phyloP scores from a whole-genome alignment of 2,888 invertebrate species.

The Tanypteryx hageni region DNA sequence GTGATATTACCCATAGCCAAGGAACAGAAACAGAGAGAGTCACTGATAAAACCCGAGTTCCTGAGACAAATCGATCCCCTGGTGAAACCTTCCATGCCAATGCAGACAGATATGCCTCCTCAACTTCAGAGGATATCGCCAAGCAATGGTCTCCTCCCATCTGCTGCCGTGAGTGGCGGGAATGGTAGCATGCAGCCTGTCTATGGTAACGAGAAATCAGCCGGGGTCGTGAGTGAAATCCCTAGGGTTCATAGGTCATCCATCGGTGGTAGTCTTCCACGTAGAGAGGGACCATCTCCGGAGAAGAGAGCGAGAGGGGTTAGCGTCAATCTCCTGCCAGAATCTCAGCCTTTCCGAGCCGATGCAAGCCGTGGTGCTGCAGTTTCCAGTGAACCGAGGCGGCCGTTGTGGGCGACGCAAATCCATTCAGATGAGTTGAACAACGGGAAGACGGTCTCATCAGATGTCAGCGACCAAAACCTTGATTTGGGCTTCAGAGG shows the following conservation, averaged over 20 bases:
- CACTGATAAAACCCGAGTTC: constrained; percentile 74
- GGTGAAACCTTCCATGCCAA: constrained; percentile 65
- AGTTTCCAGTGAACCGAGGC: neutral
- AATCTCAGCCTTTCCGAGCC: constrained; percentile 59
- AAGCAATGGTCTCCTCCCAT: constrained; percentile 39
- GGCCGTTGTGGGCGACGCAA: constrained; percentile 32
- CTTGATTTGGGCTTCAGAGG: constrained; percentile 62
- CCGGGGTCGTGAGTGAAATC: neutral
- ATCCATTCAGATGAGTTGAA: constrained; percentile 37
- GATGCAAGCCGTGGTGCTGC: constrained; percentile 29
- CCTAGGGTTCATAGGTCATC: constrained; percentile 57
- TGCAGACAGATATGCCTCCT: neutral
- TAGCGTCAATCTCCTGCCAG: constrained; percentile 50
- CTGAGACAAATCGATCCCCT: constrained; percentile 65
- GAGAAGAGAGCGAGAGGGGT: constrained; percentile 60
- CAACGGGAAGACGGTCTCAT: constrained; percentile 73
- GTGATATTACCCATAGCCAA: constrained; percentile 49
- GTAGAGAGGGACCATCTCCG: constrained; percentile 44
- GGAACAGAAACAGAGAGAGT: constrained; percentile 71
- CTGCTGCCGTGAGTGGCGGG: neutral
- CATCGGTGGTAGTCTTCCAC: constrained; percentile 39
- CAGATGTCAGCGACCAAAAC: constrained; percentile 73
- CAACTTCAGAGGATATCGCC: constrained; percentile 40
- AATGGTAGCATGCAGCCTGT: constrained; percentile 6
- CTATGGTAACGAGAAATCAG: neutral